Conservation (phyloP, 2,888 invertebrate species). For the Leptopilina drosophilae region DNA sequence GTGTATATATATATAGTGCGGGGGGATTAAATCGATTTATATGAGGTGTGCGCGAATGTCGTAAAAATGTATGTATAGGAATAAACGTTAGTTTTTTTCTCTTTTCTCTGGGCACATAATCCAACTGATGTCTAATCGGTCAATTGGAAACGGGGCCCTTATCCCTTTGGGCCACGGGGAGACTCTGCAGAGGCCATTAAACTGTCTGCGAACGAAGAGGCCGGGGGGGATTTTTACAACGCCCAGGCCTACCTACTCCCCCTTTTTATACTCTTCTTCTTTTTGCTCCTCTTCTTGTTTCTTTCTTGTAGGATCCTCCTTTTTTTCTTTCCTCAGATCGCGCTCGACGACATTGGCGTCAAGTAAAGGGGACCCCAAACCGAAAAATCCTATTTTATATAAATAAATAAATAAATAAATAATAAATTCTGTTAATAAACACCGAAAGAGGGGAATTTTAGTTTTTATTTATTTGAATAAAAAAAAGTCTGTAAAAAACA, state of each 20-base stretch:
- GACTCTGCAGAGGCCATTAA: conserved; percentile 71
- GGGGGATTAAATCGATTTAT: conserved; percentile 6
- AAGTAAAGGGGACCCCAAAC: conserved; percentile 54
- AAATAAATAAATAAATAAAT: no score
- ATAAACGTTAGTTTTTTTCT: no score
- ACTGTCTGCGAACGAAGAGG: conserved; percentile 70
- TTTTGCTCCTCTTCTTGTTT: conserved; percentile 52
- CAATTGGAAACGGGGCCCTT: conserved; percentile 68
- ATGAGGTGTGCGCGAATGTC: conserved; percentile 26
- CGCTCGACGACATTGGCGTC: conserved; percentile 64
- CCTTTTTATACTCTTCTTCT: conserved; percentile 55
- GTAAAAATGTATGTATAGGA: not conserved
- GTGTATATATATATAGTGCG: no score
- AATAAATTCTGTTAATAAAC: no score
- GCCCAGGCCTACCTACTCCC: conserved; percentile 62
- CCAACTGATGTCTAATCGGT: conserved; percentile 58
- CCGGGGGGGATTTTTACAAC: conserved; percentile 67
- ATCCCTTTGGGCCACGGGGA: conserved; percentile 63
- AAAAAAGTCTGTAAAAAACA: no score
- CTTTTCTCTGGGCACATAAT: not conserved
- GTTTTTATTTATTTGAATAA: no score
- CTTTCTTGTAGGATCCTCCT: conserved; percentile 59
- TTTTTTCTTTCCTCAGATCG: conserved; percentile 61
- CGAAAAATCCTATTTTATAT: conserved; percentile 19
- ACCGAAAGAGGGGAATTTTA: no score